Evolutionary conservation across 2,888 invertebrate genomes (phyloP).

Genomic region (Lottia scabra): DNA sequence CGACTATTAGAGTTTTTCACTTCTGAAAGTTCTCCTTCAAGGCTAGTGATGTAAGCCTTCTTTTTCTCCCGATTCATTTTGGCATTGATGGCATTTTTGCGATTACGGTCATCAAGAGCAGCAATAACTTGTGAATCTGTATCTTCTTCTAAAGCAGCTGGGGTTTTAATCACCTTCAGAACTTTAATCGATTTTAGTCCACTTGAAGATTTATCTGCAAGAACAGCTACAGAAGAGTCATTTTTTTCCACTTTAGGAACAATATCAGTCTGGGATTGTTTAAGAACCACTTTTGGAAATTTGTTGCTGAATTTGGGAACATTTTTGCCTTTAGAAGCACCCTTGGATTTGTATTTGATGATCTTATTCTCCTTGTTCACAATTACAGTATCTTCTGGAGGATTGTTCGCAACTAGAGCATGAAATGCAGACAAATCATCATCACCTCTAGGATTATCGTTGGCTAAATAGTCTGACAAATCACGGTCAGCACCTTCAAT

Average conservation of each 20-base stretch:
- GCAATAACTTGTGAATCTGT: slow-evolving; percentile 38
- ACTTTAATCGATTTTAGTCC: slow-evolving; percentile 30
- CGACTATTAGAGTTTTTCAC: slow-evolving; percentile 45
- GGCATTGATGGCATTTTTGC: slow-evolving; percentile 60
- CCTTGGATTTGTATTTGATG: background rate
- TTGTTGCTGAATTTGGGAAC: background rate
- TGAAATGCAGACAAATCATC: too few relatives aligned
- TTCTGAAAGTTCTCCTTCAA: slow-evolving; percentile 51
- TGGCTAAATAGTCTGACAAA: background rate
- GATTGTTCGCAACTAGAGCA: too few relatives aligned
- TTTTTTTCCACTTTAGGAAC: background rate
- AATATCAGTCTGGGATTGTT: background rate
- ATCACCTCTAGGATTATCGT: background rate
- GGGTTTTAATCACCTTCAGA: slow-evolving; percentile 44
- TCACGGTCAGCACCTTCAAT: slow-evolving; percentile 11
- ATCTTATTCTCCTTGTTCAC: too few relatives aligned
- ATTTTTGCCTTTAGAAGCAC: background rate
- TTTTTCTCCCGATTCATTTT: slow-evolving; percentile 62
- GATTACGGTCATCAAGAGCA: slow-evolving; percentile 51
- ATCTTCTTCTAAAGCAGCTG: slow-evolving; percentile 22
- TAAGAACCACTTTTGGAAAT: background rate
- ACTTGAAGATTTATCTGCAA: background rate
- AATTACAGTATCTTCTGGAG: too few relatives aligned
- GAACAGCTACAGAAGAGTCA: background rate
- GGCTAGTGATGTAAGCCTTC: slow-evolving; percentile 55